Conservation (phyloP, 2,113 vertebrate species). For the Lonchura striata region DNA sequence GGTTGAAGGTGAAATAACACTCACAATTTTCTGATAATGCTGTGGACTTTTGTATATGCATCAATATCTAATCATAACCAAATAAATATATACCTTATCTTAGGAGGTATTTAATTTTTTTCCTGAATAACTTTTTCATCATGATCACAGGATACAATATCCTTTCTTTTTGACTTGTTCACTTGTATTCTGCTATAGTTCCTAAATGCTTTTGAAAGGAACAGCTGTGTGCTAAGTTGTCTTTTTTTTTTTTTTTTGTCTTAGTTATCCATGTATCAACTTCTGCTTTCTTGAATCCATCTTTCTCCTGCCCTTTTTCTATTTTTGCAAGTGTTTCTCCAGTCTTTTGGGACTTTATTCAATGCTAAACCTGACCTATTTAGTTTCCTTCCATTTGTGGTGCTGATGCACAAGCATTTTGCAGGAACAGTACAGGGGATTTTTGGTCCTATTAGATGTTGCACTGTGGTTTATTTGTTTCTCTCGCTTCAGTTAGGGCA, state of each 20-base stretch:
- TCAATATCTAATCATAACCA: not conserved
- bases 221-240: not conserved
- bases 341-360: not conserved
- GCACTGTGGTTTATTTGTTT: not conserved
- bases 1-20: not conserved
- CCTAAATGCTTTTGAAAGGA: not conserved
- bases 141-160: not conserved
- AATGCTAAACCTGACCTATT: not conserved
- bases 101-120: not conserved
- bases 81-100: not conserved
- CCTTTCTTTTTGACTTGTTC: not conserved
- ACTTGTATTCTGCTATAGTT: not conserved
- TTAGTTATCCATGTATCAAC: not conserved
- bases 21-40: not conserved
- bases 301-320: not conserved
- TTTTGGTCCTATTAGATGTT: not conserved
- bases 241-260: not conserved
- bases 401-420: not conserved
- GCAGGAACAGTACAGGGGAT: not conserved
- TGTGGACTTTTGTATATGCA: not conserved
- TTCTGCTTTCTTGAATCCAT: not conserved
- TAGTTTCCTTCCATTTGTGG: not conserved
- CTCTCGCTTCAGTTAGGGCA: not conserved
- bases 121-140: not conserved
- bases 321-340: not conserved